Percentiles rank a stretch among this genome's conserved stretches.
Evolutionary conservation across 2,888 invertebrate species (phyloP).

Genomic region (Drosophila trichaetosa): DNA sequence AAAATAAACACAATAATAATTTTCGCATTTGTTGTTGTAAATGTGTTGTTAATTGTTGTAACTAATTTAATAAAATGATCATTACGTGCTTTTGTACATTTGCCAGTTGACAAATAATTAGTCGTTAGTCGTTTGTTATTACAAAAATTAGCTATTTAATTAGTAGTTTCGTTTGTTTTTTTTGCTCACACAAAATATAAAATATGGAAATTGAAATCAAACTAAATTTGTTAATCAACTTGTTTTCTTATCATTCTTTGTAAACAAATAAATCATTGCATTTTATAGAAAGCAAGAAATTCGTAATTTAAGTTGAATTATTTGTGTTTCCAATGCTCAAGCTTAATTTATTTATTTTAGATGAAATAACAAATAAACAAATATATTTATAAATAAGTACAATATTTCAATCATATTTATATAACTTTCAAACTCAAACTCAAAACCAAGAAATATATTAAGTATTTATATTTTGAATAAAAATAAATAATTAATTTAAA

Average conservation of each 20-base stretch:
- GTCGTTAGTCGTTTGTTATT: slow-evolving; percentile 46
- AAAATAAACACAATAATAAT: not conserved
- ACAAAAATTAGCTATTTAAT: slow-evolving; percentile 21
- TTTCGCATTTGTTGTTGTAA: not conserved
- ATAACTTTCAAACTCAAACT: not conserved
- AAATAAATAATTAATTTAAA: not conserved
- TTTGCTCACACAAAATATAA: slow-evolving; percentile 14
- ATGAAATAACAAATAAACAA: not conserved
- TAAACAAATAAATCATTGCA: not conserved
- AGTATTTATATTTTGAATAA: not conserved
- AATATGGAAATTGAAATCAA: slow-evolving; percentile 10
- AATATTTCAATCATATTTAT: too few relatives aligned
- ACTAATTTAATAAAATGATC: slow-evolving; percentile 16
- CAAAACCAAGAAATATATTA: not conserved
- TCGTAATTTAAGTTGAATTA: not conserved
- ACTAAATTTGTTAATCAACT: not conserved
- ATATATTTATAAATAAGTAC: too few relatives aligned
- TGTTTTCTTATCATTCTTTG: not conserved
- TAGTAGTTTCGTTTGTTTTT: slow-evolving; percentile 2
- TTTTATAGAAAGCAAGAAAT: not conserved
- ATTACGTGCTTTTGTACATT: slow-evolving; percentile 59
- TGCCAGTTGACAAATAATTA: slow-evolving; percentile 48
- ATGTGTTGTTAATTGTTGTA: not conserved
- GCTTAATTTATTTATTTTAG: not conserved
- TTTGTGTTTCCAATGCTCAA: not conserved